Conservation (phyloP, 2,113 vertebrate species). For the Platanista minor region DNA sequence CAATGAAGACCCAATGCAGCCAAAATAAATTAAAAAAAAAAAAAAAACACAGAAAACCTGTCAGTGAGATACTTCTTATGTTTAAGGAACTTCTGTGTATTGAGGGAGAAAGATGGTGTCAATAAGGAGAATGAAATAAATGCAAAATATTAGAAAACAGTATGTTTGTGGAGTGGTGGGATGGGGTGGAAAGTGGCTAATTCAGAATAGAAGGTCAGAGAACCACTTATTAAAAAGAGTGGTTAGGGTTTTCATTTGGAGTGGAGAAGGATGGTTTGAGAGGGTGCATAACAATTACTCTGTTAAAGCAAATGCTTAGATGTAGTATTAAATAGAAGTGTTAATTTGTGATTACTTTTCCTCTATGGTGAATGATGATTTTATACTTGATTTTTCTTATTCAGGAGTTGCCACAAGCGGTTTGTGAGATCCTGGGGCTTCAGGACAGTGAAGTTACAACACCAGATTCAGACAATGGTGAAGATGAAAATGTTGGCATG, state of each 20-base stretch:
- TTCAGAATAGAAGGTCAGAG: neutral
- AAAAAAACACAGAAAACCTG: too few species aligned
- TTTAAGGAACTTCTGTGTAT: conserved; percentile 14
- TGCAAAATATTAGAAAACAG: neutral
- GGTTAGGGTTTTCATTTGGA: conserved; percentile 21
- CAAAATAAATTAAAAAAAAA: too few species aligned
- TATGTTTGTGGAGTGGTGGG: neutral
- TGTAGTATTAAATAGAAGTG: neutral
- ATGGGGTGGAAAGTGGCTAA: neutral
- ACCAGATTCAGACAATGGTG: conserved; percentile 76
- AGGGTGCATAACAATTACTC: neutral
- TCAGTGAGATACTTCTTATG: neutral
- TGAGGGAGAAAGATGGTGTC: neutral
- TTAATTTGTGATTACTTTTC: conserved; percentile 20
- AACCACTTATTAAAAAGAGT: neutral
- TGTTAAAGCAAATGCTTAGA: neutral
- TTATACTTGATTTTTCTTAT: conserved; percentile 44
- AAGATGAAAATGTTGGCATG: conserved; percentile 77
- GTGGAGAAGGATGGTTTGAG: neutral
- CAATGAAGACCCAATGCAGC: too few species aligned
- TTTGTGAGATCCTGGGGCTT: conserved; percentile 88
- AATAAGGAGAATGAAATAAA: neutral
- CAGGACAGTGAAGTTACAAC: conserved; percentile 74
- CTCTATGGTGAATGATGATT: neutral
- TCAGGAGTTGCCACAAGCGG: conserved; percentile 90